Evolutionary conservation across 2,113 vertebrate genomes (phyloP).

Genomic region (Anseranas semipalmata): DNA sequence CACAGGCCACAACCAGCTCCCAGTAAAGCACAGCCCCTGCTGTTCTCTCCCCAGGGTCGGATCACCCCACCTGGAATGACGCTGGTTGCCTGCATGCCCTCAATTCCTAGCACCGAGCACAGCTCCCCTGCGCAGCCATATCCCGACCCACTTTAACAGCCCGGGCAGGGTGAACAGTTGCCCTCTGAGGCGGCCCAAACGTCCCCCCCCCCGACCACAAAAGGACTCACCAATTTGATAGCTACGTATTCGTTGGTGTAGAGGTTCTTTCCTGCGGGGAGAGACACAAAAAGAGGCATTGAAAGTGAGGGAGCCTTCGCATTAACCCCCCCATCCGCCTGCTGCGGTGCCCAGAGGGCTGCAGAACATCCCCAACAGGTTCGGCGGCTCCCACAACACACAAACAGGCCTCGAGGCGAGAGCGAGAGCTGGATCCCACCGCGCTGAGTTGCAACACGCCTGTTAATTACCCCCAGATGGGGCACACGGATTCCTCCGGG

Average conservation of each 20-base stretch:
- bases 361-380: neutral
- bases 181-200: neutral
- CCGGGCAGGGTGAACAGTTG: fast-evolving
- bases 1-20: neutral
- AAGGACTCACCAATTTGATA: slow-evolving; percentile 91
- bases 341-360: fast-evolving
- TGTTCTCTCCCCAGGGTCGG: fast-evolving
- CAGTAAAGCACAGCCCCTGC: neutral
- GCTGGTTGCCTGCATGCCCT: neutral
- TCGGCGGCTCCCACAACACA: neutral
- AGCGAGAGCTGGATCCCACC: neutral
- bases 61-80: neutral
- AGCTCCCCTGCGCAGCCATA: neutral
- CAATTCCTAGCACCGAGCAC: fast-evolving
- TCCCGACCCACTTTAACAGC: fast-evolving
- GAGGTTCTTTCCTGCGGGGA: slow-evolving; percentile 85
- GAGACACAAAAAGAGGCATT: neutral
- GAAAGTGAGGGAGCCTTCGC: neutral
- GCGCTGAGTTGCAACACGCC: neutral
- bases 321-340: neutral
- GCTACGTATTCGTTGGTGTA: slow-evolving; percentile 98
- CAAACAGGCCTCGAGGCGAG: neutral
- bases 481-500: neutral
- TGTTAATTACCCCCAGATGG: neutral
- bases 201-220: fast-evolving